Evolutionary conservation across 2,888 invertebrate species (phyloP), one percentile per base, ranked within the genome.

Genomic region (Dione juno): DNA sequence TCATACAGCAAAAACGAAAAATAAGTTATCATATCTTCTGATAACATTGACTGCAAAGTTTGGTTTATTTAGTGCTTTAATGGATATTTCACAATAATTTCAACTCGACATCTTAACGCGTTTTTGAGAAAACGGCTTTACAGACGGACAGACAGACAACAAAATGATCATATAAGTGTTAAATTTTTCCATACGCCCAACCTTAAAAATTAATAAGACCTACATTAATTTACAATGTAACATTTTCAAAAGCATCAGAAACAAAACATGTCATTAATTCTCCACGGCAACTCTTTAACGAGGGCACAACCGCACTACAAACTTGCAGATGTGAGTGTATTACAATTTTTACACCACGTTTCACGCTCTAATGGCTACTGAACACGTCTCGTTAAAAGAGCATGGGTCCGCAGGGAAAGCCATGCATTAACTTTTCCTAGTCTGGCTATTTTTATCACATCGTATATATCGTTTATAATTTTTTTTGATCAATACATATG

Each of bases 371-470:
- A 64, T 64, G 35, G 37, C 48, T 21, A 37, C 64, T 64, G 48
- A 52, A 64, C 40, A 7, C 13, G 64, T 40, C 37, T 40, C 37
- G 40, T 64, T 64, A 37, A 64, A 50, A 64, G 19, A 64, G 19
- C 37, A 40, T n/a, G 9, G 14, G 37, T 40, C 64, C 16, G 9
- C 1, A 40, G 48, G 40, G 50, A 64, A 37, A 19, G 13, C 2
- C 10, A n/a, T 28, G 16, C 11, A 45, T n/a, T 45, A n/a, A 10
- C 28, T 45, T 45, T 11, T n/a, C n/a, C 6, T 45, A 7, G 10
- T 45, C 45, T 11, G n/a, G 6, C 11, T 61, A 28, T 45, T 11
- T 61, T n/a, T 61, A 35, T 54, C n/a, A 54, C 16, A 3, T 35
- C 53, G 14, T 9, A 10, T n/a, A 16, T 54, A 35, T 37, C 35